Conservation (phyloP, 2,888 invertebrate species). For the Luffia ferchaultella region DNA sequence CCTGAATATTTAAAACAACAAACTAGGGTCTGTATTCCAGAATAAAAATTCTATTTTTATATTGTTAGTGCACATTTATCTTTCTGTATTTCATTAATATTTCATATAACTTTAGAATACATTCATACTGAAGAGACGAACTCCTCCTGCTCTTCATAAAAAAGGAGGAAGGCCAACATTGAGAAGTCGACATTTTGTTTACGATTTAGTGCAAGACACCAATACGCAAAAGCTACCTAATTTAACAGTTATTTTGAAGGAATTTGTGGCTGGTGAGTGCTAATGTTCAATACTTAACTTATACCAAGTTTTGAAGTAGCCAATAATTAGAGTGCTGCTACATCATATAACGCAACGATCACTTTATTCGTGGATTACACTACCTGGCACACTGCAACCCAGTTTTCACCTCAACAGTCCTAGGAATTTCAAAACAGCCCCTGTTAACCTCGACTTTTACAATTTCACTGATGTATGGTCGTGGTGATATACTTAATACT, state of each 20-base stretch:
- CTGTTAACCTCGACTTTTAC: too few relatives aligned
- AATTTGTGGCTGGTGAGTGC: slow-evolving; percentile 73
- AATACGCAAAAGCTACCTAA: slow-evolving; percentile 52
- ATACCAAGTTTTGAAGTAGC: too few relatives aligned
- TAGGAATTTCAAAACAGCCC: too few relatives aligned
- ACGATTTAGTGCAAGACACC: slow-evolving; percentile 77
- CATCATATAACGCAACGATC: too few relatives aligned
- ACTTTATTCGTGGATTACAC: too few relatives aligned
- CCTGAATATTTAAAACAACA: slow-evolving; percentile 5
- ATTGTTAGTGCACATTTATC: background rate
- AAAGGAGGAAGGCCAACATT: slow-evolving; percentile 62
- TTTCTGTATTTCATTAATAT: slow-evolving; percentile 8
- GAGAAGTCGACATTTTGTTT: slow-evolving; percentile 71
- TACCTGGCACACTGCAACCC: too few relatives aligned
- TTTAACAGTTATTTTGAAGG: slow-evolving; percentile 73
- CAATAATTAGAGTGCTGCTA: too few relatives aligned
- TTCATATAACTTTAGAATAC: slow-evolving; percentile 69
- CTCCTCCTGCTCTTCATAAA: slow-evolving; percentile 66
- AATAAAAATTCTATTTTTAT: background rate
- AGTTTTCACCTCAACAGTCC: too few relatives aligned
- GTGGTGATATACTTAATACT: too few relatives aligned
- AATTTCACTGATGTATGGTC: too few relatives aligned
- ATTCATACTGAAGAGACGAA: slow-evolving; percentile 73
- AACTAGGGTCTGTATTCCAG: slow-evolving; percentile 8
- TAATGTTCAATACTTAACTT: too few relatives aligned